Base-by-base conservation (phyloP, 2,888 invertebrate species). In the Sycophila texana region DNA sequence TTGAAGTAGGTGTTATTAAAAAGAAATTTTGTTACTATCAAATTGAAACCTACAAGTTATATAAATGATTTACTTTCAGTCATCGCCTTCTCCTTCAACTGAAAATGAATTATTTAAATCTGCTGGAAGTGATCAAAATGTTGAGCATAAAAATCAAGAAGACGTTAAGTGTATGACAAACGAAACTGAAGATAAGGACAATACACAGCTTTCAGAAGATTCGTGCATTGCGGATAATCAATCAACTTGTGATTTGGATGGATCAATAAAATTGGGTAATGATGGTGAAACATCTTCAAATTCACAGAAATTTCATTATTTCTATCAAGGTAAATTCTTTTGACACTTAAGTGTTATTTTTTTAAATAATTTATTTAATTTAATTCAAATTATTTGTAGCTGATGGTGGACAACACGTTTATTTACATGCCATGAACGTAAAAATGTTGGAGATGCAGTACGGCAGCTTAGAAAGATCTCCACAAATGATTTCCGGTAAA, bases 341-440 rank as follows among this genome's bases (percentile, higher is more conserved):
- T 18, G 61, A 67, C 7, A 22, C 4, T 47, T n/a, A 39, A n/a
- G n/a, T n/a, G n/a, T n/a, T n/a, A n/a, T n/a, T 63, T 12, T 74
- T 30, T 47, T 49, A 68, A 13, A 73, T 61, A 16, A 55, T 30
- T 55, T 67, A 57, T 77, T 30, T 74, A 73, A 30, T 5, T n/a
- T 83, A 84, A 81, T 83, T 85, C 53, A 63, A 89, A 84, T 89
- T 88, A 82, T 90, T 92, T 91, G 84, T 90, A 96, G 97, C 97
- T 83, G 93, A 93, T 61, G 97, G 98, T 90, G 98, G 98, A 0
- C 98, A 98, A 90, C 96, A 97, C 89, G 94, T 98, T 74, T 99
- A 96, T 90, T 91, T 99, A 81, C 96, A 98, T 90, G 95, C 96
- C 16, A 91, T 99, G 85, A 99, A 99, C 90, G 95, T 96, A 12